Conservation (phyloP, 2,888 invertebrate species). For the Drosophila nr. fundita region DNA sequence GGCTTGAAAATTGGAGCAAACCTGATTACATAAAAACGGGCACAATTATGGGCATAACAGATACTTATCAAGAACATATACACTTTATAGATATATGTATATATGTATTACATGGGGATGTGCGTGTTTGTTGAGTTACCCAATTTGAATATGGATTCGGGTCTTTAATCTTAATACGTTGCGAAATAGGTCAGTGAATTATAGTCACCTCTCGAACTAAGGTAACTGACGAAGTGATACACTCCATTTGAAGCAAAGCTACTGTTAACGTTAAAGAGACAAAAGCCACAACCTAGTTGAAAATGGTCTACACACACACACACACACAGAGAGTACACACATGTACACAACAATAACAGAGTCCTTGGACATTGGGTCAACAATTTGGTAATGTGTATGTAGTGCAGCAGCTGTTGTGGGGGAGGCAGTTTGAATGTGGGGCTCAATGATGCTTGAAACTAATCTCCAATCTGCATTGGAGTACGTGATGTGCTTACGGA, state of each 20-base stretch:
- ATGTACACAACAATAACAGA: constrained; percentile 12
- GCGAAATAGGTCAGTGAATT: neutral
- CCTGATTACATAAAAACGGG: neutral
- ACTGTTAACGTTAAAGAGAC: constrained; percentile 58
- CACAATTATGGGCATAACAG: neutral
- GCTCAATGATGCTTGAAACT: constrained; percentile 66
- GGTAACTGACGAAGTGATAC: constrained; percentile 28
- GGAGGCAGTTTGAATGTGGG: constrained; percentile 3
- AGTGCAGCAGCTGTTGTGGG: constrained; percentile 9
- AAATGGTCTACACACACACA: constrained; percentile 11
- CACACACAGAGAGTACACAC: neutral
- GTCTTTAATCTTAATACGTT: too few relatives aligned
- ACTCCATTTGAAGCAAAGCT: constrained; percentile 48
- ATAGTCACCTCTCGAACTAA: neutral
- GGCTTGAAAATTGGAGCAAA: neutral
- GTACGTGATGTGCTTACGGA: constrained; percentile 71
- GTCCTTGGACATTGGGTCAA: constrained; percentile 58
- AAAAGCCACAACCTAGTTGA: constrained; percentile 58
- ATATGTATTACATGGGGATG: neutral
- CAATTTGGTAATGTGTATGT: constrained; percentile 50
- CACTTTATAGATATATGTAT: neutral
- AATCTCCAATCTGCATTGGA: constrained; percentile 77
- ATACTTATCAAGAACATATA: too few relatives aligned
- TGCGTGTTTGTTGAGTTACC: neutral
- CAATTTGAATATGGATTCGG: neutral